Evolutionary conservation across 1,140 invertebrate species (phyloP).

Genomic region (Lucilia cuprina): DNA sequence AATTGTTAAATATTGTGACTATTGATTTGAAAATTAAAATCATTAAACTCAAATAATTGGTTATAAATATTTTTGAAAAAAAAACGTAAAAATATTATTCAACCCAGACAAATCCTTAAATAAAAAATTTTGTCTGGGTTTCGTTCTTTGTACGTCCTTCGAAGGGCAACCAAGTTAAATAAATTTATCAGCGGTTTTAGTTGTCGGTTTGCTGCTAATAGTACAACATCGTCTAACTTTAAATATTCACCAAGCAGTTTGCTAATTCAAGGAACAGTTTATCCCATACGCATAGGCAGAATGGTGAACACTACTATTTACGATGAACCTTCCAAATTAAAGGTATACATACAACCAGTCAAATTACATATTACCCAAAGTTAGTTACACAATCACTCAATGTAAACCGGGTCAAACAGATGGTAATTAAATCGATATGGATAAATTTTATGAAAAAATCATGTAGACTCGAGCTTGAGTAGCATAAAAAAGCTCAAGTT

Average conservation of each 20-base stretch:
- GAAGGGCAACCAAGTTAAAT: background rate
- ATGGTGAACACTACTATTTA: constrained; percentile 61
- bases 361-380: background rate
- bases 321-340: constrained; percentile 54
- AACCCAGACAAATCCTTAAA: background rate
- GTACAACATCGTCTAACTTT: background rate
- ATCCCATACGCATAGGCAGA: constrained; percentile 39
- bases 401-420: background rate
- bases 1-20: background rate
- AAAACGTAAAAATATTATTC: background rate
- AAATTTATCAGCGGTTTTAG: background rate
- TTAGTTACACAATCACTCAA: background rate
- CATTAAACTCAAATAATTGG: background rate
- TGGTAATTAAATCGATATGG: background rate
- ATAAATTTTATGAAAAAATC: too few relatives aligned
- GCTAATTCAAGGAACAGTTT: background rate
- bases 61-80: background rate
- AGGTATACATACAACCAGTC: constrained; percentile 49
- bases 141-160: background rate
- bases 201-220: background rate
- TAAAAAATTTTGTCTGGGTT: constrained; percentile 7
- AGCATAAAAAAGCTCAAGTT: background rate
- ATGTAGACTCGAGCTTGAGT: too few relatives aligned
- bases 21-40: background rate
- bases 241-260: background rate